Evolutionary conservation across 53 echinoderm and acorn worm species (phyloP), one percentile per base, ranked within the genome.

Genomic region (Henricia sp.): DNA sequence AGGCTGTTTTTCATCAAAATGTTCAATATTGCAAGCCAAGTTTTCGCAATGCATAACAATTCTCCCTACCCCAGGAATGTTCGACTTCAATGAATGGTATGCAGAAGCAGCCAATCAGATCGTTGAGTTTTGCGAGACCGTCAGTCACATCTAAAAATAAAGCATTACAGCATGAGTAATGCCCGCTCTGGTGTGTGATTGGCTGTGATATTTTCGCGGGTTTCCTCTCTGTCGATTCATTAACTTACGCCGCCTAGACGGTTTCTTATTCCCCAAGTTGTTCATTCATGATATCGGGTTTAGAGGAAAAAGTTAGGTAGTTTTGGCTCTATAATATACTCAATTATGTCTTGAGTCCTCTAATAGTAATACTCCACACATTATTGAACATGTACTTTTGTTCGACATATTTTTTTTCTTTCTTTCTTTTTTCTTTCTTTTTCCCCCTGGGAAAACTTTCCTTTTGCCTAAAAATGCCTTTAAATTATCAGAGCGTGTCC

Each of bases 81-180:
- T 69, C 85, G 80, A 89, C 92, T 89, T 92, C 92, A 86, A 88
- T 92, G 92, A 92, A 92, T 92, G 92, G 92, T 89, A 92, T 92
- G 92, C 76, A 19, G 37, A 20, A 36, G 40, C 28, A 67, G 38
- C 92, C 92, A 92, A 92, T 92, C 75, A 92, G 51, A 82, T 34
- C 17, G 27, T 50, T 5, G 51, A 17, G 37, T 39, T 71, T 39
- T 37, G 32, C 33, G 34, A n/a, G 50, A 68, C 53, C 74, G 92
- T 86, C 91, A 88, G 89, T 92, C 88, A 92, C 26, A 33, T 88
- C 92, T 92, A 85, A 85, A 89, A 80, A 89, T 85, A 85, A 77
- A 53, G 30, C 30, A 86, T 67, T 86, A 67, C 75, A 56, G 52
- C 51, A 63, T 86, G 86, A 86, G 86, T 86, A 86, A 86, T 86